These are phyloP conservation scores for Macrosiphum euphorbiae DNA, from an alignment of 2,888 invertebrate genomes.

Conservation along the genomic window DNA sequence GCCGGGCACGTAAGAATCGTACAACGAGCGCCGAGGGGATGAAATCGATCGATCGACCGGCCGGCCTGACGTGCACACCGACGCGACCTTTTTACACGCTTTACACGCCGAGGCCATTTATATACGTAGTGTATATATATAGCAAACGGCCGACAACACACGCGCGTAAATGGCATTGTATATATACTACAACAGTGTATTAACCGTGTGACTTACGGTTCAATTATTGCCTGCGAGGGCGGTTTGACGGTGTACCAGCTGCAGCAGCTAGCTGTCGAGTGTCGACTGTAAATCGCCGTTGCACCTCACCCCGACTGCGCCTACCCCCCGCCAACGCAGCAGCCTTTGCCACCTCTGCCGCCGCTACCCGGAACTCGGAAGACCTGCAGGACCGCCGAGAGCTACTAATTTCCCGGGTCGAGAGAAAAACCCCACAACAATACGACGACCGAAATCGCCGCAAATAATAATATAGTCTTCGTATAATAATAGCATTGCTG, in stretches of 20 bases:
- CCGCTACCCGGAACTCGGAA: background rate
- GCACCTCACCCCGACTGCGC: background rate
- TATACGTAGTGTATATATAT: background rate
- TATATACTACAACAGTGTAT: background rate
- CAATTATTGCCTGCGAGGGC: background rate
- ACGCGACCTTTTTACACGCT: background rate
- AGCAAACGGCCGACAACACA: background rate
- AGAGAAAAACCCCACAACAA: background rate
- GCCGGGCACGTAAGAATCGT: background rate
- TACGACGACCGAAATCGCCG: background rate
- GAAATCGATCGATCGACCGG: background rate
- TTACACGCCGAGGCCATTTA: background rate
- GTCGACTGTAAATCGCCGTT: constrained; percentile 2
- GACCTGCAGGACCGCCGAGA: background rate
- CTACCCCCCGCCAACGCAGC: no score
- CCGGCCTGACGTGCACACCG: background rate
- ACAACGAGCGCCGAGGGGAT: background rate
- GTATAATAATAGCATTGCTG: no score
- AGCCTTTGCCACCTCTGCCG: background rate
- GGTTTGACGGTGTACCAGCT: background rate
- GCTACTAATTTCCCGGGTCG: background rate
- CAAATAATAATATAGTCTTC: background rate
- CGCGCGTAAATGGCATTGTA: background rate
- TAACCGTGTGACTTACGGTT: background rate
- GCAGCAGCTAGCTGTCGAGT: background rate